Conservation (phyloP, 2,797 vertebrate genomes). For the Protosalanx chinensis region DNA sequence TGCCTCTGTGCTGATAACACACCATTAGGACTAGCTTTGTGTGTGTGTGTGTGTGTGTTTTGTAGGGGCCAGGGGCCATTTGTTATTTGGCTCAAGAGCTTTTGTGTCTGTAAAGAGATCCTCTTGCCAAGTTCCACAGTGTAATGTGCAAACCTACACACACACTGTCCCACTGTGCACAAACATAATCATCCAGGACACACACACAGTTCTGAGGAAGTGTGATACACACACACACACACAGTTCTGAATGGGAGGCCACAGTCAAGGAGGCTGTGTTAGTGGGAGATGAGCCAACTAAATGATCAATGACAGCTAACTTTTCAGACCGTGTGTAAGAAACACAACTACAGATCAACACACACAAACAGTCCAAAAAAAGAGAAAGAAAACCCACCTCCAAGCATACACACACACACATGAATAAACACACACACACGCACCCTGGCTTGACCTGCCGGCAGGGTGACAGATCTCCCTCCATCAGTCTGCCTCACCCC, state of each 20-base stretch:
- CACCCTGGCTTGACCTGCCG: constrained; percentile 44
- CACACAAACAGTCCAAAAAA: not conserved
- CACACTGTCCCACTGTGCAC: constrained; percentile 11
- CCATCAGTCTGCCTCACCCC: constrained; percentile 34
- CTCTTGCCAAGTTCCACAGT: constrained; percentile 43
- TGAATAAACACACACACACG: constrained; percentile 18
- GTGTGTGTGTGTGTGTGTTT: constrained; percentile 39
- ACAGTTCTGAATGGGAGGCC: constrained; percentile 4
- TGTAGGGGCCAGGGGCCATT: constrained; percentile 8
- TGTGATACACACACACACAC: too few species aligned
- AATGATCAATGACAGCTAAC: constrained; percentile 6
- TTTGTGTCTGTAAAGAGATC: constrained; percentile 34
- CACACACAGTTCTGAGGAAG: too few species aligned
- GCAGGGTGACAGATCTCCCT: constrained; percentile 37
- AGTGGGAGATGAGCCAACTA: not conserved
- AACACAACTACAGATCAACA: constrained; percentile 19
- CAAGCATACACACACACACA: constrained; percentile 26
- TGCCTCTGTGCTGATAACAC: constrained; percentile 25
- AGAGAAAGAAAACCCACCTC: not conserved
- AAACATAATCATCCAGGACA: constrained; percentile 1
- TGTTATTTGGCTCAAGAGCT: constrained; percentile 43
- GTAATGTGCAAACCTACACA: constrained; percentile 31
- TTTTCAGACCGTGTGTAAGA: not conserved
- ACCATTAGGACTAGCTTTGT: constrained; percentile 41
- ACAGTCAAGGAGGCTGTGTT: not conserved